Evolutionary conservation across 2,113 vertebrate species (phyloP).

Genomic region (Symphodus melops): DNA sequence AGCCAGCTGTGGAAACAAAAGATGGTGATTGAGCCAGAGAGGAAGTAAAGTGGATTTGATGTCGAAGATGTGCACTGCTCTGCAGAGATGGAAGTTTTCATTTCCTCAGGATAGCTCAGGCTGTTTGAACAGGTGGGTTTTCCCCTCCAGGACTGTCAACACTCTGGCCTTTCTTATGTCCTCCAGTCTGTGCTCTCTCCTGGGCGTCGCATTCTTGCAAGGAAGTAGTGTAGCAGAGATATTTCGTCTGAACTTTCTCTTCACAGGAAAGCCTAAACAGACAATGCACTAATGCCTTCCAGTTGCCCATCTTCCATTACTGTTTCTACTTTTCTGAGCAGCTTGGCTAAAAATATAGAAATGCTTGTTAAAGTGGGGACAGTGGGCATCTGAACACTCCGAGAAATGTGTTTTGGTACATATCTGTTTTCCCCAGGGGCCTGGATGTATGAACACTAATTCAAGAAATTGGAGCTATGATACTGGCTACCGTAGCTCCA

Average conservation of each 20-base stretch:
- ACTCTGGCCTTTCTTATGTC: conserved; percentile 30
- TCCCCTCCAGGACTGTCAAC: conserved; percentile 15
- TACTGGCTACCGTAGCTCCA: too few species aligned
- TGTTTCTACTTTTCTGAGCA: conserved; percentile 55
- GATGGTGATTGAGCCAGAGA: conserved; percentile 38
- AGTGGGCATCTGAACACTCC: conserved; percentile 52
- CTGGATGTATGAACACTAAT: too few species aligned
- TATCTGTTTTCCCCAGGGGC: too few species aligned
- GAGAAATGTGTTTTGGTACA: too few species aligned
- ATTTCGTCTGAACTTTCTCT: background rate
- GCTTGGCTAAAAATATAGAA: conserved; percentile 56
- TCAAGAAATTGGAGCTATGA: too few species aligned
- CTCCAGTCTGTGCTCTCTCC: conserved; percentile 43
- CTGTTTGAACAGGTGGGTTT: conserved; percentile 80
- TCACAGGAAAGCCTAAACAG: conserved; percentile 39
- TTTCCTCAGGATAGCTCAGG: conserved; percentile 73
- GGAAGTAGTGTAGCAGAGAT: conserved; percentile 12
- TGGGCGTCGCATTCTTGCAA: conserved; percentile 31
- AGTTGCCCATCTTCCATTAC: conserved; percentile 48
- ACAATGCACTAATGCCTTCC: conserved; percentile 47
- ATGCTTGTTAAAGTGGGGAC: conserved; percentile 56
- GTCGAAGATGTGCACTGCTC: conserved; percentile 58
- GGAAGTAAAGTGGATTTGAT: conserved; percentile 64
- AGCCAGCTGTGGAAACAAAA: conserved; percentile 73
- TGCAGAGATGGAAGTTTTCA: conserved; percentile 77